phyloP scores from a whole-genome alignment of 1,140 invertebrate species.

The Temnothorax longispinosus region DNA sequence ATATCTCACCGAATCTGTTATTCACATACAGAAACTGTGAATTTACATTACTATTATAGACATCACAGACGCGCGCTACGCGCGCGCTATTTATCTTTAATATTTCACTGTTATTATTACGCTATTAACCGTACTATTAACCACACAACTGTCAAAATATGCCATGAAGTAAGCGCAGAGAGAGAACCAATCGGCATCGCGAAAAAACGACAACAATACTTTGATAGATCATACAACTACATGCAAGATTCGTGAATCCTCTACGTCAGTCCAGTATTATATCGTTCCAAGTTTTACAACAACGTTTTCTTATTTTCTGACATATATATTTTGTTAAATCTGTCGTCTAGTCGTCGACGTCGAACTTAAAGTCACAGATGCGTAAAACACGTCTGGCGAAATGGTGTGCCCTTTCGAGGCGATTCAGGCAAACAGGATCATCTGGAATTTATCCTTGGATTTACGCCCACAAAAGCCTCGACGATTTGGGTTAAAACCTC shows the following conservation, averaged over 20 bases:
- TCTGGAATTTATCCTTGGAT: slow-evolving; percentile 16
- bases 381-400: neutral
- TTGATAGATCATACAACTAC: neutral
- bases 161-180: no score
- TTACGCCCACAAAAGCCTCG: neutral
- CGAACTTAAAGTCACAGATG: neutral
- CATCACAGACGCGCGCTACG: no score
- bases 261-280: neutral
- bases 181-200: no score
- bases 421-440: slow-evolving; percentile 11
- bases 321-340: neutral
- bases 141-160: no score
- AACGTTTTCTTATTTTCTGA: neutral
- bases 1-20: neutral
- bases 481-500: neutral
- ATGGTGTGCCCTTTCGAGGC: neutral
- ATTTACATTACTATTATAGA: slow-evolving; percentile 12
- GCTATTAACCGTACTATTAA: no score
- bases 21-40: neutral
- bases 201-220: no score
- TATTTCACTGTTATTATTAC: no score
- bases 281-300: neutral
- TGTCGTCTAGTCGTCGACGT: neutral
- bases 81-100: no score
- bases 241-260: neutral